Evolutionary conservation across 2,888 invertebrate genomes (phyloP).

Genomic region (Cheilosia impressa): DNA sequence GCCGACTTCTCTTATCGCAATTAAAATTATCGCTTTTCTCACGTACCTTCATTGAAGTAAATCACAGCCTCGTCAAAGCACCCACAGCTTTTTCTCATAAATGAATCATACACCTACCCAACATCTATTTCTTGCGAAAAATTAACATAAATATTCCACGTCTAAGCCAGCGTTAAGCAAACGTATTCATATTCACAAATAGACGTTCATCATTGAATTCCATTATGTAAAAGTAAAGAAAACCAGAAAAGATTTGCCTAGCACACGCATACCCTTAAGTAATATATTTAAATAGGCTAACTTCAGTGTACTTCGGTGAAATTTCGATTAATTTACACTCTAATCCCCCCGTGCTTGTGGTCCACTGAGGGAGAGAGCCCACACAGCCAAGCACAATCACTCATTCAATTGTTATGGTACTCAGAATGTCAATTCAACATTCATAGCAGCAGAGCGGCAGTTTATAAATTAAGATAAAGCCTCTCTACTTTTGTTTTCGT

Average conservation of each 20-base stretch:
- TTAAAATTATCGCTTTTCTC: neutral
- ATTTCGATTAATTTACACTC: constrained; percentile 29
- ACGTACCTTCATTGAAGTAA: neutral
- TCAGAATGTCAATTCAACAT: constrained; percentile 44
- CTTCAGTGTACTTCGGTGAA: constrained; percentile 16
- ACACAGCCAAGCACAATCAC: neutral
- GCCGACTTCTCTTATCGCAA: neutral
- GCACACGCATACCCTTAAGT: constrained; percentile 15
- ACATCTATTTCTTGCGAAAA: neutral
- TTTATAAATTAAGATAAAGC: constrained; percentile 51
- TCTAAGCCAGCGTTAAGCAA: neutral
- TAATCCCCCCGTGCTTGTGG: constrained; percentile 8
- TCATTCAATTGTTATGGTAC: constrained; percentile 35
- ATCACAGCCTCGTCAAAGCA: neutral
- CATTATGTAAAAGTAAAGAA: constrained; percentile 2
- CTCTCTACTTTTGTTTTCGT: constrained; percentile 10
- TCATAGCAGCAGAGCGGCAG: constrained; percentile 17
- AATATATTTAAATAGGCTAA: constrained; percentile 13
- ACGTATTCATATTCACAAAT: neutral
- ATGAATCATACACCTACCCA: constrained; percentile 4
- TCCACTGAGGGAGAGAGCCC: neutral
- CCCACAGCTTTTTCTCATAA: neutral
- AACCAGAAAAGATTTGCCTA: neutral
- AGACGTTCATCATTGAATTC: neutral
- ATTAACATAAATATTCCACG: constrained; percentile 2